Conservation (phyloP, 2,797 vertebrate species). For the Microchirus variegatus region DNA sequence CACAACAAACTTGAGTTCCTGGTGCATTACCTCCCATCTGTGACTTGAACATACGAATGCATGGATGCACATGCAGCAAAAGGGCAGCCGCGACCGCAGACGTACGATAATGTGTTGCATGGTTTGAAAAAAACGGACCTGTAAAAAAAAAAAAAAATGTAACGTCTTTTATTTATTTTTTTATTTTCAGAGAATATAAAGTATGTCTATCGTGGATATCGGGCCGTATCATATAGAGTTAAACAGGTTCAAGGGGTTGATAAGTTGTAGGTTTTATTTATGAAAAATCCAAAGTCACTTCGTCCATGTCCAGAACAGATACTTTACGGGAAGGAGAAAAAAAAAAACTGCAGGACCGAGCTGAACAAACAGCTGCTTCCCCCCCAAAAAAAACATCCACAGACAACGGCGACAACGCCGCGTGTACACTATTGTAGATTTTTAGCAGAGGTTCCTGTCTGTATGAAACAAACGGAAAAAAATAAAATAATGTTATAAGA, state of each 20-base stretch:
- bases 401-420: constrained; percentile 34
- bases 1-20: constrained; percentile 12
- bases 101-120: constrained; percentile 53
- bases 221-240: not conserved
- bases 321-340: constrained; percentile 19
- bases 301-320: constrained; percentile 46
- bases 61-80: constrained; percentile 57
- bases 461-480: constrained; percentile 54
- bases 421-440: constrained; percentile 68
- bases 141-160: constrained; percentile 22
- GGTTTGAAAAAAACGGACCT: constrained; percentile 45
- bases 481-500: constrained; percentile 61
- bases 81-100: constrained; percentile 22
- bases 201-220: constrained; percentile 14
- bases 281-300: not conserved
- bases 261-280: constrained; percentile 5
- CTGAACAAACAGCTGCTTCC: constrained; percentile 20
- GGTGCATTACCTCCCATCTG: constrained; percentile 19
- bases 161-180: constrained; percentile 21
- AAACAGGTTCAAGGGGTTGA: constrained; percentile 2
- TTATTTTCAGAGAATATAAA: constrained; percentile 3
- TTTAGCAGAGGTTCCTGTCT: constrained; percentile 60
- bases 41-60: constrained; percentile 41
- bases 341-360: constrained; percentile 5
- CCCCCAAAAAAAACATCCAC: constrained; percentile 23